These are phyloP conservation scores for Poeciliopsis presidionis DNA, from an alignment of 2,797 vertebrate species.

Conservation along the genomic window DNA sequence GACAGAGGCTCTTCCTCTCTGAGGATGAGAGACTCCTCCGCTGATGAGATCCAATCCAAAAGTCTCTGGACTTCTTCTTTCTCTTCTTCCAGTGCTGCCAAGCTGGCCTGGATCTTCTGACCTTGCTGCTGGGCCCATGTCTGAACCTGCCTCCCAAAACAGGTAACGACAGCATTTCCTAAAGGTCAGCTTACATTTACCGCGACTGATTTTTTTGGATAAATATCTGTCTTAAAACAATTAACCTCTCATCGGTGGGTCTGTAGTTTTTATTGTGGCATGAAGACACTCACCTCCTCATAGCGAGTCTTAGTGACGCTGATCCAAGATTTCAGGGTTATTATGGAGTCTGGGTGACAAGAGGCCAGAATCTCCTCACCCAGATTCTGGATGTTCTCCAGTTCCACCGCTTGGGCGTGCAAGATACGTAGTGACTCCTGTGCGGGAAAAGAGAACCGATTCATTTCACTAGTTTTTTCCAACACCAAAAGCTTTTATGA, in stretches of 20 bases:
- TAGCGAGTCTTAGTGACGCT: slow-evolving; percentile 87
- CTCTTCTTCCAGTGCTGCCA: slow-evolving; percentile 77
- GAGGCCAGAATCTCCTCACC: slow-evolving; percentile 86
- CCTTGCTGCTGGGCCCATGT: slow-evolving; percentile 87
- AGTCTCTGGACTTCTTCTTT: slow-evolving; percentile 80
- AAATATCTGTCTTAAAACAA: not conserved
- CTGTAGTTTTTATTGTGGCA: not conserved
- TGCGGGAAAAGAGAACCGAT: not conserved
- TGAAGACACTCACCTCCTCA: slow-evolving; percentile 81
- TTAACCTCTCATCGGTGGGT: not conserved
- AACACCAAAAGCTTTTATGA: not conserved
- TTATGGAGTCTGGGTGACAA: slow-evolving; percentile 87
- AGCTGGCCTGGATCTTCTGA: slow-evolving; percentile 76
- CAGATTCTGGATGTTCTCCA: slow-evolving; percentile 83
- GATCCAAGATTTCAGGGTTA: slow-evolving; percentile 90
- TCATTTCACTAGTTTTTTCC: not conserved
- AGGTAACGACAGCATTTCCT: not conserved
- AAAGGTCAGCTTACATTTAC: not conserved
- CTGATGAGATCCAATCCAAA: slow-evolving; percentile 86
- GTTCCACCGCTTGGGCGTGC: slow-evolving; percentile 78
- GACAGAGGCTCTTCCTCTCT: slow-evolving; percentile 83
- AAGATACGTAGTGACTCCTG: slow-evolving; percentile 83
- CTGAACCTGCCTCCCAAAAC: slow-evolving; percentile 78
- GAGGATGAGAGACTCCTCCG: slow-evolving; percentile 84
- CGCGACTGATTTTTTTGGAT: not conserved